Conservation (phyloP, 2,797 vertebrate species). For the Neostethus bicornis region DNA sequence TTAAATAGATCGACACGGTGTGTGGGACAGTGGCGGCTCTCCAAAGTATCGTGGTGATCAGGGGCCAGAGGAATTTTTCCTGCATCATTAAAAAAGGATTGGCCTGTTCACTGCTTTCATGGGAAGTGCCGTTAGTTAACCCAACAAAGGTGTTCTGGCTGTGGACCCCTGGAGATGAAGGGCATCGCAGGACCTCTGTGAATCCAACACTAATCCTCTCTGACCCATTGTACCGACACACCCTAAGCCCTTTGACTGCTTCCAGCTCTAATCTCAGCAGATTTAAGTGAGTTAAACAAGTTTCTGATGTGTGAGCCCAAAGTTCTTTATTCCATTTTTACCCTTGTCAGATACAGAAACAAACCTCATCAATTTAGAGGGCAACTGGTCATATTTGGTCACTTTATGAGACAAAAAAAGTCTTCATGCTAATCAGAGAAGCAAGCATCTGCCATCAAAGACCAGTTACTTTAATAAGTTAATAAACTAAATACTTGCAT, state of each 20-base stretch:
- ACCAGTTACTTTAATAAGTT: too few species aligned
- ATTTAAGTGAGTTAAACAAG: constrained; percentile 68
- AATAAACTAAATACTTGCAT: too few species aligned
- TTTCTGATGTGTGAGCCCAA: constrained; percentile 52
- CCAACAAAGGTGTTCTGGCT: constrained; percentile 72
- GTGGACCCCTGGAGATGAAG: constrained; percentile 73
- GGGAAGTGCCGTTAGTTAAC: constrained; percentile 76
- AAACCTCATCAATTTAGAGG: not conserved
- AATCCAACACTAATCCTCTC: constrained; percentile 70
- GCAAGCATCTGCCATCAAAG: too few species aligned
- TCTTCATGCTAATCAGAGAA: too few species aligned
- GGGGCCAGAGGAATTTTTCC: constrained; percentile 72
- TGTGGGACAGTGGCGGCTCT: constrained; percentile 66
- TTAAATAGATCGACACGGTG: constrained; percentile 65
- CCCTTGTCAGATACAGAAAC: constrained; percentile 15
- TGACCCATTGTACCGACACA: constrained; percentile 66
- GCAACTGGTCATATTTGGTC: too few species aligned
- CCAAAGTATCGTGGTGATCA: constrained; percentile 62
- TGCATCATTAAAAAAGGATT: constrained; percentile 81
- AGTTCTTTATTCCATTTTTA: constrained; percentile 12
- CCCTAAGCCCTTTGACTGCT: constrained; percentile 69
- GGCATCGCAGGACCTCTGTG: constrained; percentile 60
- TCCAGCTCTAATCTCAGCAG: constrained; percentile 70
- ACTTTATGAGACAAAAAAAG: too few species aligned
- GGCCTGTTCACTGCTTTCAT: constrained; percentile 59